Conservation (phyloP, 1,140 invertebrate species). For the Melitaea cinxia region DNA sequence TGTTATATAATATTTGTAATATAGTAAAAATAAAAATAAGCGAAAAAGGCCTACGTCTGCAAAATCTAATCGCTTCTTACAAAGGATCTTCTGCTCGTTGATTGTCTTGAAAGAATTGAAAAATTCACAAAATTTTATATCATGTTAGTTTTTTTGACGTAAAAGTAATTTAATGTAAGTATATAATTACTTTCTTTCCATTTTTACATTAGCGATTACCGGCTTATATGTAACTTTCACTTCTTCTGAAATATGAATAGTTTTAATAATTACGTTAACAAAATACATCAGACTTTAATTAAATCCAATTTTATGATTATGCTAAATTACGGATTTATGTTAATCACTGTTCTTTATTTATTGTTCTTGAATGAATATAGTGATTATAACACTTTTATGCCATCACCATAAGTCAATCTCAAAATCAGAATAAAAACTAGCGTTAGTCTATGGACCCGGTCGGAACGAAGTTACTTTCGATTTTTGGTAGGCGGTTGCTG, state of each 20-base stretch:
- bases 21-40: no score
- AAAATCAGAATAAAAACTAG: no score
- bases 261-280: neutral
- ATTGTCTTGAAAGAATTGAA: neutral
- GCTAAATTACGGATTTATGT: neutral
- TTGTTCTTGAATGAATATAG: neutral
- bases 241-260: constrained; percentile 3
- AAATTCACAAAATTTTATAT: neutral
- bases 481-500: no score
- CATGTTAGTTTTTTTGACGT: neutral
- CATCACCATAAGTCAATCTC: no score
- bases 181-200: constrained; percentile 4
- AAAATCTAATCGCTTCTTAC: no score
- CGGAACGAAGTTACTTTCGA: no score
- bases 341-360: neutral
- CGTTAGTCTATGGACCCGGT: no score
- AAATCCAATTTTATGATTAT: neutral
- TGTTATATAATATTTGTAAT: no score
- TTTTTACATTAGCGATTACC: constrained; percentile 1
- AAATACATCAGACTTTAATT: neutral
- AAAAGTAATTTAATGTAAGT: neutral
- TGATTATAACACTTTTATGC: neutral
- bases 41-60: no score
- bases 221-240: neutral
- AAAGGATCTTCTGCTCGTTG: no score